Evolutionary conservation across 2,113 vertebrate species (phyloP).

Genomic region (Rhombomys opimus): DNA sequence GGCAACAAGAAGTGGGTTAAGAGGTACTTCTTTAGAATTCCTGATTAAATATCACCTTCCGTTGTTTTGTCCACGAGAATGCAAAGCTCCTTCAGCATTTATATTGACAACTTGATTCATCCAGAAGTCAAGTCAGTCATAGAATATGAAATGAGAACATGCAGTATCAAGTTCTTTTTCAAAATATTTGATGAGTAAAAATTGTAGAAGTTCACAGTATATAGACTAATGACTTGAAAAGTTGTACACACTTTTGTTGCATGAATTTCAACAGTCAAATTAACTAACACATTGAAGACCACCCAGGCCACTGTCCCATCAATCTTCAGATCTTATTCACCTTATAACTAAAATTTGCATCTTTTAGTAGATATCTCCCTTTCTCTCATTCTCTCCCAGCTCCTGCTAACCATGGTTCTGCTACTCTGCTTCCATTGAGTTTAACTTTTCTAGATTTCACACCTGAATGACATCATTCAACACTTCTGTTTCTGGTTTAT

Average conservation of each 20-base stretch:
- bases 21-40: not conserved
- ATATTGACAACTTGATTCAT: constrained; percentile 13
- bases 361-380: not conserved
- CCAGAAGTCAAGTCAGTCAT: constrained; percentile 6
- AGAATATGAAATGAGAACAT: not conserved
- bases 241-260: not conserved
- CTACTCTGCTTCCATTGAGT: not conserved
- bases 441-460: not conserved
- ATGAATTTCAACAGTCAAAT: not conserved
- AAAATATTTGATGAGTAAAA: not conserved
- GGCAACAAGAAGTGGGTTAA: not conserved
- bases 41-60: not conserved
- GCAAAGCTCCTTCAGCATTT: not conserved
- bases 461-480: not conserved
- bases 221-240: not conserved
- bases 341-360: not conserved
- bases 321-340: not conserved
- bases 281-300: not conserved
- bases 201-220: not conserved
- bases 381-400: not conserved
- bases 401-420: not conserved
- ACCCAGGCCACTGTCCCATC: not conserved
- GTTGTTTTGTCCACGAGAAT: not conserved
- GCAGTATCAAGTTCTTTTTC: not conserved
- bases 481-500: not conserved